A percentile compares a stretch with the other conserved stretches of the same genome.
These are phyloP conservation scores for Ficedula albicollis DNA, from an alignment of 2,797 vertebrate genomes.

Conservation along the genomic window DNA sequence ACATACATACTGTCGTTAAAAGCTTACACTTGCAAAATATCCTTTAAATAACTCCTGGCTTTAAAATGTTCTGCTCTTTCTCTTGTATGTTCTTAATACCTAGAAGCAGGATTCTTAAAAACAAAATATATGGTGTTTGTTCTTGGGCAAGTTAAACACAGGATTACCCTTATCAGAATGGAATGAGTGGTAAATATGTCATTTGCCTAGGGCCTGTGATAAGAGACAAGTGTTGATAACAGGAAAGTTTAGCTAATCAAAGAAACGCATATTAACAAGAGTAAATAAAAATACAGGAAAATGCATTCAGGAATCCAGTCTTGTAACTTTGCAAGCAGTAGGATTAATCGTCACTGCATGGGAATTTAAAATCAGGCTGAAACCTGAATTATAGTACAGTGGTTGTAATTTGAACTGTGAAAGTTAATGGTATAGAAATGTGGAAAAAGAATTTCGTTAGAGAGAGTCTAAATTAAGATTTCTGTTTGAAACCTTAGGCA, in stretches of 20 bases:
- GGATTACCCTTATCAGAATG: constrained; percentile 77
- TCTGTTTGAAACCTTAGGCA: neutral
- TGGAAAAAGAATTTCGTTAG: constrained; percentile 1
- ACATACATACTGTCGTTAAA: neutral
- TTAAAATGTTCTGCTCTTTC: constrained; percentile 32
- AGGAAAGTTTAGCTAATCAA: constrained; percentile 74
- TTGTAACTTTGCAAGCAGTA: constrained; percentile 57
- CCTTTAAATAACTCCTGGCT: neutral
- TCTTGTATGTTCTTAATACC: constrained; percentile 58
- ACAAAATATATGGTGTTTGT: constrained; percentile 74
- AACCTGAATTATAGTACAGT: neutral
- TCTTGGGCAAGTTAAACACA: constrained; percentile 78
- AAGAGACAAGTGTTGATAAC: constrained; percentile 76
- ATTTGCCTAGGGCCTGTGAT: constrained; percentile 69
- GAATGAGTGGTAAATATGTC: constrained; percentile 78
- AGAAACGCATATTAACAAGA: constrained; percentile 70
- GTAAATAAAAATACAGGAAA: constrained; percentile 70
- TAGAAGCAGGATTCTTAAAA: constrained; percentile 69
- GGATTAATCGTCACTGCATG: constrained; percentile 55
- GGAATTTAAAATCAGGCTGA: neutral
- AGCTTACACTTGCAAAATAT: neutral
- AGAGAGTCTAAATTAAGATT: neutral
- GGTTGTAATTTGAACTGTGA: constrained; percentile 42
- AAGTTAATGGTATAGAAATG: constrained; percentile 39
- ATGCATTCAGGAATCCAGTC: constrained; percentile 67